Evolutionary conservation across 2,888 invertebrate species (phyloP).

Genomic region (Harpalus rufipes): DNA sequence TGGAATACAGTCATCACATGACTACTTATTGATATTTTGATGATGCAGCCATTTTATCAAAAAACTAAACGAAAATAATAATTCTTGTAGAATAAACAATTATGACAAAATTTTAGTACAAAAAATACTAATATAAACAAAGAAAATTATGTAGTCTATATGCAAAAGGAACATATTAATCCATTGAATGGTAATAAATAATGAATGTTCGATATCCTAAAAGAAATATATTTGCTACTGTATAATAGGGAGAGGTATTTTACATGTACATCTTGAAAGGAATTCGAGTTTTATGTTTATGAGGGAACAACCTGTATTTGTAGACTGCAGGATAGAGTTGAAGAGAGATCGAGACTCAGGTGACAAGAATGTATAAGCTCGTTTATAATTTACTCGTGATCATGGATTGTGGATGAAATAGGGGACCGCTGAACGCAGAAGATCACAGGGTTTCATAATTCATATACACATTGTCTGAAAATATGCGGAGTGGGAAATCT

Average conservation of each 20-base stretch:
- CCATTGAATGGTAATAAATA: conserved; percentile 60
- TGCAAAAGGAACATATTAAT: conserved; percentile 55
- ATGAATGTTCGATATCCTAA: conserved; percentile 56
- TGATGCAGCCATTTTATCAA: conserved; percentile 54
- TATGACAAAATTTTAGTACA: conserved; percentile 15
- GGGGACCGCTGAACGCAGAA: neutral
- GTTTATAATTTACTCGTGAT: conserved; percentile 49
- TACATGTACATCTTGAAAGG: conserved; percentile 50
- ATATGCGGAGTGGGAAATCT: conserved; percentile 30
- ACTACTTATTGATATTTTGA: conserved; percentile 30
- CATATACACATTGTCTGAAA: conserved; percentile 26
- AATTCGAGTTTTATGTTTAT: conserved; percentile 39
- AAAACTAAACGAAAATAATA: conserved; percentile 19
- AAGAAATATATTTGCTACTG: conserved; percentile 57
- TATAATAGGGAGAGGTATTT: conserved; percentile 56
- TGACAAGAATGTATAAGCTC: conserved; percentile 58
- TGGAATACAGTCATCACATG: conserved; percentile 27
- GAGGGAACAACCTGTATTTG: conserved; percentile 13
- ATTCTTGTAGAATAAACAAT: conserved; percentile 26
- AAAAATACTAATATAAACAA: conserved; percentile 43
- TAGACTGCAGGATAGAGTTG: conserved; percentile 6
- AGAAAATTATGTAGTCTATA: conserved; percentile 33
- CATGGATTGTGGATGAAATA: neutral
- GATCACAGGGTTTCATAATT: conserved; percentile 42
- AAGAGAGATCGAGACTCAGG: conserved; percentile 36